Evolutionary conservation across 2,888 invertebrate genomes (phyloP), one percentile per base, ranked within the genome.

Genomic region (Leptopilina syphax): DNA sequence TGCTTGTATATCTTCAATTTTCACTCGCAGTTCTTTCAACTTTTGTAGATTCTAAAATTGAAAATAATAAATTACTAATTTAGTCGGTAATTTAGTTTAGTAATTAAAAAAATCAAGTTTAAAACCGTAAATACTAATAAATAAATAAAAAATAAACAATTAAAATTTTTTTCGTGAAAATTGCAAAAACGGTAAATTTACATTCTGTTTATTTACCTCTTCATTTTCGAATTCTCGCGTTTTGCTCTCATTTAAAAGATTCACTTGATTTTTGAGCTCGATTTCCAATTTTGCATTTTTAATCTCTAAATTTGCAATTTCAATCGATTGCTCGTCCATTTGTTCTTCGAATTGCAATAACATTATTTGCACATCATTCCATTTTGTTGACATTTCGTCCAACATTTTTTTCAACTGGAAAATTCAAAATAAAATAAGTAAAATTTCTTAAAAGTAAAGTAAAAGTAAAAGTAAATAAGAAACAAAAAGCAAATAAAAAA

Each of bases 291-390:
- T 91, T 18, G 68, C 79, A 77, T 89, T 89, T 34, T 81, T 47
- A 41, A 90, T 60, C 73, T 91, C 85, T 9, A 89, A 76, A 76
- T 85, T 86, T 12, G 89, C 86, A 44, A 90, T 84, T 65, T 89
- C 85, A 3, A 89, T 85, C 4, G 83, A 83, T 13, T 88, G 88
- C 13, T 83, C 84, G 54, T 91, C 91, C 57, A 86, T 87, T n/a
- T 83, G 82, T 80, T 91, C 90, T 83, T 91, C 91, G 76, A 90
- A 79, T 80, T 86, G 82, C 7, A 91, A 81, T 27, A 91, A 78
- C 79, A 89, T 83, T 9, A 83, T 78, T 44, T 87, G 88, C 1
- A 88, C 87, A 24, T 87, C 87, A 13, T 44, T 80, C 0, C 91
- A 76, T 79, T 86, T 87, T 1, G 78, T 78, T n/a, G 87, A 84